Evolutionary conservation across 2,888 invertebrate genomes (phyloP).

Genomic region (Phengaris alcon): DNA sequence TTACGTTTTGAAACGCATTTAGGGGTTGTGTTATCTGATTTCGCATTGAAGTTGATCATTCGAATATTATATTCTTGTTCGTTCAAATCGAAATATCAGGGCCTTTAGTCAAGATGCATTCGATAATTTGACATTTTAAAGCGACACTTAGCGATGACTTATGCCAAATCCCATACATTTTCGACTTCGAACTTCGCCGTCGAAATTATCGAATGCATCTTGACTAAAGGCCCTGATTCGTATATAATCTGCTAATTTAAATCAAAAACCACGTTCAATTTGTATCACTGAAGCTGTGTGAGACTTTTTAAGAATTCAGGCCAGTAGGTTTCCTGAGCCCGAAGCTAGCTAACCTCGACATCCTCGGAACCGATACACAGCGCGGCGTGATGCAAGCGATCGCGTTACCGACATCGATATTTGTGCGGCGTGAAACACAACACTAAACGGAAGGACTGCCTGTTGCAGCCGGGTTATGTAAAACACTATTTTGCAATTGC

Average conservation of each 20-base stretch:
- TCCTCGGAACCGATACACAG: slow-evolving; percentile 42
- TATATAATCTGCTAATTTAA: not conserved
- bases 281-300: not conserved
- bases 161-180: no score
- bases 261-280: not conserved
- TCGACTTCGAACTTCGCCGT: no score
- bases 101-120: no score
- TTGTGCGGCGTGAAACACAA: slow-evolving; percentile 58
- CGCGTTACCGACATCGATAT: slow-evolving; percentile 61
- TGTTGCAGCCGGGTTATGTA: slow-evolving; percentile 35
- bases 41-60: not conserved
- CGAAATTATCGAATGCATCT: no score
- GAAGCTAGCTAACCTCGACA: slow-evolving; percentile 44
- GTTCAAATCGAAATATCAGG: not conserved
- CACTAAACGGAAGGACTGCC: slow-evolving; percentile 61
- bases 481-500: slow-evolving; percentile 36
- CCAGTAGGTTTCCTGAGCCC: slow-evolving; percentile 37
- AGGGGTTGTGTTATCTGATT: slow-evolving; percentile 17
- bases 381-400: slow-evolving; percentile 44
- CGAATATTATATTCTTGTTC: slow-evolving; percentile 7
- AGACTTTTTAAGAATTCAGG: slow-evolving; percentile 27
- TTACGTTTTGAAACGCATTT: slow-evolving; percentile 2
- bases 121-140: no score
- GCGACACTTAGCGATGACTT: no score
- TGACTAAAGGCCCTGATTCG: not conserved